A percentile compares a stretch with the other conserved stretches of the same genome.
These are phyloP conservation scores for Tiliacea citrago DNA, from an alignment of 2,888 invertebrate genomes.

Conservation along the genomic window DNA sequence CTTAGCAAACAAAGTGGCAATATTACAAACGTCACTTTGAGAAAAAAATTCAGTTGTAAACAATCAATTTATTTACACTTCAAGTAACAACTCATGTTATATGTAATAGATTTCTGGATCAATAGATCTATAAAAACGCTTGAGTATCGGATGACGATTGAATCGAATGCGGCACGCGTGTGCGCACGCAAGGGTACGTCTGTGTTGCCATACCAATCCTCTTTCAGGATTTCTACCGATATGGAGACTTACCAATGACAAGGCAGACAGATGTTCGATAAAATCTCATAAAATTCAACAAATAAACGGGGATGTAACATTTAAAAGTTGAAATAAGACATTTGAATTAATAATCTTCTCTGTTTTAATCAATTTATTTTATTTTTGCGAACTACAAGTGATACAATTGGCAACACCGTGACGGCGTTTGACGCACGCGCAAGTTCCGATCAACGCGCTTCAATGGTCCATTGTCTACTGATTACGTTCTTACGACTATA, in stretches of 20 bases:
- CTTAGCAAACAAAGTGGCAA: conserved; percentile 13
- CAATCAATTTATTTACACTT: conserved; percentile 42
- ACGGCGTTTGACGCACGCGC: conserved; percentile 69
- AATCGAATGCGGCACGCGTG: conserved; percentile 59
- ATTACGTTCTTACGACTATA: conserved; percentile 53
- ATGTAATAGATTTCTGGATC: conserved; percentile 49
- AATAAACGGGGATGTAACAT: too few relatives aligned
- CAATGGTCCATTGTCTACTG: conserved; percentile 73
- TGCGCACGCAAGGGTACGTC: conserved; percentile 56
- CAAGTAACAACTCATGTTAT: conserved; percentile 44
- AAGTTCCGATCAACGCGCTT: conserved; percentile 60
- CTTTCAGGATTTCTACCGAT: neutral
- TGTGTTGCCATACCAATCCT: conserved; percentile 13
- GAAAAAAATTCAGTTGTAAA: conserved; percentile 21
- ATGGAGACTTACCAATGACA: neutral
- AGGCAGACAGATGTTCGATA: neutral
- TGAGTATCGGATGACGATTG: conserved; percentile 47
- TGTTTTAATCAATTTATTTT: conserved; percentile 4
- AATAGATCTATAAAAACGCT: conserved; percentile 59
- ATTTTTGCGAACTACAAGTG: conserved; percentile 1
- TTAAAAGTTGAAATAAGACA: neutral
- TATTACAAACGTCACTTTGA: conserved; percentile 31
- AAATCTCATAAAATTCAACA: neutral
- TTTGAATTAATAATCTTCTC: neutral
- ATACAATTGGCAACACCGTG: conserved; percentile 36